Conservation (phyloP, 2,113 vertebrate species). For the Phrynocephalus versicolor region DNA sequence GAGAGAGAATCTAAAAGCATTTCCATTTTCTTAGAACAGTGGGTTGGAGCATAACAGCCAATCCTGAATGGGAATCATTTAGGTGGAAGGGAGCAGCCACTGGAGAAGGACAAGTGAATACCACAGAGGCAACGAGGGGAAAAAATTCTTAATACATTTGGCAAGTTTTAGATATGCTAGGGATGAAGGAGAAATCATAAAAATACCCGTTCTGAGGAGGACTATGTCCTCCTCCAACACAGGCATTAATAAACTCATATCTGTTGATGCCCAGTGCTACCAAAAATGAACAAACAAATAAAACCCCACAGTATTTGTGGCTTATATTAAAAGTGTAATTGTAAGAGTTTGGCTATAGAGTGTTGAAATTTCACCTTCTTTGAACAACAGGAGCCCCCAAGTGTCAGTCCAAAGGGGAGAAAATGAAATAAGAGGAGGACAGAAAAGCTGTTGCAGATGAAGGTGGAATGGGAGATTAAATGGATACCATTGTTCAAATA, state of each 20-base stretch:
- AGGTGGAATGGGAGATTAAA: too few relatives aligned
- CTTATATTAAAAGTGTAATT: background rate
- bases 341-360: background rate
- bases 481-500: background rate
- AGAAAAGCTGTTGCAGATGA: too few relatives aligned
- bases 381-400: background rate
- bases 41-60: too few relatives aligned
- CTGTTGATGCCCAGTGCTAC: background rate
- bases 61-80: too few relatives aligned
- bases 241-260: background rate
- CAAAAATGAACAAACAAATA: background rate
- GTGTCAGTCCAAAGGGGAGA: too few relatives aligned
- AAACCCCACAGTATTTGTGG: too few relatives aligned
- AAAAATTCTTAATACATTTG: background rate
- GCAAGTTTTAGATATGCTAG: background rate
- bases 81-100: too few relatives aligned
- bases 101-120: too few relatives aligned
- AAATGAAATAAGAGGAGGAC: too few relatives aligned
- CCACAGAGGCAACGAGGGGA: background rate
- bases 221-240: background rate
- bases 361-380: background rate
- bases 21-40: too few relatives aligned
- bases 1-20: too few relatives aligned
- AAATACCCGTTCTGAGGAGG: rapidly evolving
- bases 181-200: background rate